Evolutionary conservation across 2,888 invertebrate genomes (phyloP).

Genomic region (Drosophila paranaensis): DNA sequence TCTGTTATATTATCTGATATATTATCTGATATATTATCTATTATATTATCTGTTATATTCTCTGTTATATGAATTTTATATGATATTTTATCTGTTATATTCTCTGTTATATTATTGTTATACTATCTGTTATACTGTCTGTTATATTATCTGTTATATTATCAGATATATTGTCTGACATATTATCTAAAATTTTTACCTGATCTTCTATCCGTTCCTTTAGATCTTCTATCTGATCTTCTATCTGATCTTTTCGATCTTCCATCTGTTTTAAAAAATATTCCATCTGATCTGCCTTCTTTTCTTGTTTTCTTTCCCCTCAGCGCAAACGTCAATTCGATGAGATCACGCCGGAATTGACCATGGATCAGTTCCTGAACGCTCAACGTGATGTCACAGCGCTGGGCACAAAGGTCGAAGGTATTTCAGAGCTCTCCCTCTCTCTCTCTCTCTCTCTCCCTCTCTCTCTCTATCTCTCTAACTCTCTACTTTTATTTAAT

Average conservation of each 20-base stretch:
- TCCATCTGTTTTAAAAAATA: background rate
- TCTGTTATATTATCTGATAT: too few relatives aligned
- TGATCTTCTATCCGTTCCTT: background rate
- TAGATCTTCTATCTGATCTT: background rate
- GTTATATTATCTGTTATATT: too few relatives aligned
- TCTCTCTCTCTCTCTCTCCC: background rate
- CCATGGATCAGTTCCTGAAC: constrained; percentile 43
- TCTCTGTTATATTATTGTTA: too few relatives aligned
- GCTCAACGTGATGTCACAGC: constrained; percentile 34
- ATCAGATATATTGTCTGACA: too few relatives aligned
- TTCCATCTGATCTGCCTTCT: background rate
- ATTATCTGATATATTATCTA: too few relatives aligned
- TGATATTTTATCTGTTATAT: too few relatives aligned
- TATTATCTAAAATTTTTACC: too few relatives aligned
- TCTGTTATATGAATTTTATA: too few relatives aligned
- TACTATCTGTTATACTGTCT: too few relatives aligned
- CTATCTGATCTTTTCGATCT: background rate
- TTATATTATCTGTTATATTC: too few relatives aligned
- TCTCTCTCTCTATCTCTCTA: background rate
- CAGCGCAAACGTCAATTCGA: constrained; percentile 45
- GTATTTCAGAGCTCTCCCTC: constrained; percentile 13
- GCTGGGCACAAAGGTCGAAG: constrained; percentile 38
- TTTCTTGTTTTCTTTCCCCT: background rate
- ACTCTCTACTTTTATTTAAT: too few relatives aligned
- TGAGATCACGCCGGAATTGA: constrained; percentile 39